Evolutionary conservation across 2,797 vertebrate species (phyloP), one percentile per base, ranked within the genome.

Genomic region (Dipus sagitta): DNA sequence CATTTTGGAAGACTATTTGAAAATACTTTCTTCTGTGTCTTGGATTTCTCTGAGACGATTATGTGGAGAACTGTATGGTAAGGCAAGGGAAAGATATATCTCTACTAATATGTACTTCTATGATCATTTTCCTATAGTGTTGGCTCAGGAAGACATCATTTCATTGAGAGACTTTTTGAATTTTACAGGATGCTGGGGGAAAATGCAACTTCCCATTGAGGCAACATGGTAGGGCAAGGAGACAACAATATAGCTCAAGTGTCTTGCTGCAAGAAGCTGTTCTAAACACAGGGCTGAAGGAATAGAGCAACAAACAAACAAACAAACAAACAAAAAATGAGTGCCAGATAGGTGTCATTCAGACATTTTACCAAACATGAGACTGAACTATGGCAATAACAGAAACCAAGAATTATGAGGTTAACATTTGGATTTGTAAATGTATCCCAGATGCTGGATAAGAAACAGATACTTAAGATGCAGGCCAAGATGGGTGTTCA

Each of bases 1-100:
- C 42, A 80, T 95, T 58, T 88, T 84, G 88, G 68, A 90, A 92
- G 78, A 93, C 92, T 70, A 79, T 86, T 89, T 86, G 67, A 96
- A 93, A 95, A 54, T 93, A 91, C 79, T 93, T 95, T 90, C 26
- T 34, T 94, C 89, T 74, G 42, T 91, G 80, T 93, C 34, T 65
- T 94, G 54, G 9, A 91, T 95, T 88, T 15, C 79, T 77, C 68
- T 79, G n/a, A 89, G 80, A 91, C 18, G 14, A 20, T 65, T 92
- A 76, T 68, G 52, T 86, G 83, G 18, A 74, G 38, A 92, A 12
- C 54, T 65, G 0, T 64, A 32, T 68, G 26, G 28, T 92, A 12
- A 75, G 32, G 6, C 14, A 67, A 67, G 32, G 14, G 28, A 78
- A 13, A 82, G 52, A 65, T 92, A 87, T 86, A 72, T 30, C 28